Evolutionary conservation across 2,888 invertebrate genomes (phyloP).

Genomic region (Xanthorhoe spadicearia): DNA sequence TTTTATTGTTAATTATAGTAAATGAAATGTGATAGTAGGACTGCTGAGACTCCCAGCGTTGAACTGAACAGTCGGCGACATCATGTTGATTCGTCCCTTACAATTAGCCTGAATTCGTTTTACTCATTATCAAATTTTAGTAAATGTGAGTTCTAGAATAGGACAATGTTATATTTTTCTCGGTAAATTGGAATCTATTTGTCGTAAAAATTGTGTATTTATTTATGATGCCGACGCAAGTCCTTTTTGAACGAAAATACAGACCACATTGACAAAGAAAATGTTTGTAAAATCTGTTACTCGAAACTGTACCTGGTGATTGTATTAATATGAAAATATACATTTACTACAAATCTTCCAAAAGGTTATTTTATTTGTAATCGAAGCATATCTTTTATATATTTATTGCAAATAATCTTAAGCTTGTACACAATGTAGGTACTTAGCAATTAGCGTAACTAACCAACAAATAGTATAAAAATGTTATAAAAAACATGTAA

Average conservation of each 20-base stretch:
- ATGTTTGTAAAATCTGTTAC: conserved; percentile 79
- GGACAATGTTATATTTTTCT: conserved; percentile 57
- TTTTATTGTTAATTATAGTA: conserved; percentile 66
- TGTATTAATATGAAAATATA: conserved; percentile 83
- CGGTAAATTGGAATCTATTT: conserved; percentile 59
- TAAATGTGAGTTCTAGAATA: conserved; percentile 58
- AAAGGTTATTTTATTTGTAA: conserved; percentile 62
- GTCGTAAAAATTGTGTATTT: conserved; percentile 61
- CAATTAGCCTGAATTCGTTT: conserved; percentile 34
- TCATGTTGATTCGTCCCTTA: conserved; percentile 43
- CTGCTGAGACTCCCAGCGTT: conserved; percentile 58
- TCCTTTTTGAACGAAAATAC: conserved; percentile 65
- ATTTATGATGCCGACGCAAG: conserved; percentile 52
- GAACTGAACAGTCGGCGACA: conserved; percentile 49
- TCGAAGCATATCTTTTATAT: conserved; percentile 44
- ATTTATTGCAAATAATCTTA: conserved; percentile 76
- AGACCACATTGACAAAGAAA: conserved; percentile 68
- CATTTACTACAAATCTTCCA: conserved; percentile 84
- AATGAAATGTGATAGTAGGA: conserved; percentile 75
- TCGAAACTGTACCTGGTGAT: conserved; percentile 83
- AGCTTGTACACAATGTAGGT: conserved; percentile 61
- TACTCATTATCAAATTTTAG: conserved; percentile 44
- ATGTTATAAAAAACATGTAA: conserved; percentile 48
- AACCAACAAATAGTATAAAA: conserved; percentile 60
- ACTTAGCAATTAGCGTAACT: conserved; percentile 56